Evolutionary conservation across 2,113 vertebrate genomes (phyloP), one percentile per base, ranked within the genome.

Genomic region (Indri indri): DNA sequence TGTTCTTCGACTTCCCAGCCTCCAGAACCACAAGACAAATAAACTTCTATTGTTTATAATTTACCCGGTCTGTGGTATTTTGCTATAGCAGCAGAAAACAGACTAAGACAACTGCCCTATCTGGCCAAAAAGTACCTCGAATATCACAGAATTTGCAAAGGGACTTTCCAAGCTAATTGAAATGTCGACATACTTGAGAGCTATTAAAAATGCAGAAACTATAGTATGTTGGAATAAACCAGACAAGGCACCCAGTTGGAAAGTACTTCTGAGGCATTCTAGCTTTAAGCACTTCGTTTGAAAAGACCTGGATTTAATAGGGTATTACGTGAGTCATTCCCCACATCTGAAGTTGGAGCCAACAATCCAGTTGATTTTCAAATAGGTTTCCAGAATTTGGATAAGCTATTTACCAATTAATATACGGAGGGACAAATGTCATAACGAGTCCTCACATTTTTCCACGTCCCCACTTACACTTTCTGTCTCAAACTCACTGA

Each of bases 81-180:
- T 32, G 14, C 17, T 76, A 32, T 32, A 76, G 42, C 30, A 76
- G 16, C 42, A 76, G 27, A 32, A 76, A 47, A 47, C 32, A 27
- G 71, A 76, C 42, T 76, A 47, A 76, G 73, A 76, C 73, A 76
- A 47, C 27, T 47, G 1, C 42, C 4, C 9, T 34, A 8, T 61
- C 37, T 59, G 61, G 20, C 37, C 89, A 45, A 70, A 8, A 63
- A 30, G 7, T 40, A 23, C 34, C 47, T 63, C 12, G 5, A 25
- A 54, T 40, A 66, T 80, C 88, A 85, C 20, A 94, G 54, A 77
- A 84, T 74, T 73, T 73, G 85, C 34, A 40, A 63, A 94, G 71
- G 70, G 45, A 63, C 17, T 88, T 84, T 45, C 71, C 57, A 85
- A 94, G 94, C 47, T 94, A 88, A 92, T 1, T 79, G 52, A 87